phyloP scores from a whole-genome alignment of 2,113 vertebrate genomes.

The Fregata magnificens region DNA sequence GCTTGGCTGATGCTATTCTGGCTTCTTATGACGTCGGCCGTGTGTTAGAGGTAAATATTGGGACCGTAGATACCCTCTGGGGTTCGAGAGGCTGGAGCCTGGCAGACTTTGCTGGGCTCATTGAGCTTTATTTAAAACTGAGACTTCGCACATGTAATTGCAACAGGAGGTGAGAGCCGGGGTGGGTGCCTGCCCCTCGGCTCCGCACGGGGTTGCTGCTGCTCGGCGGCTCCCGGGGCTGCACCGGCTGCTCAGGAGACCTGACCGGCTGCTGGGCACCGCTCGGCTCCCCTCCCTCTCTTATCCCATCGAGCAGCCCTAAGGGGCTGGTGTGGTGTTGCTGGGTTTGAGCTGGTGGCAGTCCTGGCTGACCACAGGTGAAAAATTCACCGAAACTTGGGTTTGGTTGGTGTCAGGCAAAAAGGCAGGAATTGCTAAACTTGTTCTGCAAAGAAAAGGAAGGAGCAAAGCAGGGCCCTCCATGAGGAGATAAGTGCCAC shows the following conservation, averaged over 20 bases:
- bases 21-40: accelerated
- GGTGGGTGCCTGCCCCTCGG: background rate
- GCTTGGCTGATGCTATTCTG: background rate
- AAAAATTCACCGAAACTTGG: background rate
- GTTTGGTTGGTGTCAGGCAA: background rate
- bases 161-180: background rate
- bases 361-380: background rate
- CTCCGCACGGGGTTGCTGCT: background rate
- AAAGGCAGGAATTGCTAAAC: background rate
- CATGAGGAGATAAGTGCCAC: background rate
- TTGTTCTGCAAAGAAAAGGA: background rate
- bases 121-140: background rate
- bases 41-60: background rate
- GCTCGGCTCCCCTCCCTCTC: background rate
- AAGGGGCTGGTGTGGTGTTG: accelerated
- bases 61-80: background rate
- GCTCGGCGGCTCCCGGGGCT: background rate
- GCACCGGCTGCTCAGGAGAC: background rate
- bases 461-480: background rate
- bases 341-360: background rate
- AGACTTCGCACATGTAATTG: no score
- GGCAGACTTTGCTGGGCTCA: background rate
- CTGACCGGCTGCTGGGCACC: background rate
- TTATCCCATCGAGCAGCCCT: background rate
- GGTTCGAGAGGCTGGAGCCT: background rate